Evolutionary conservation across 2,797 vertebrate genomes (phyloP).

Genomic region (Acomys russatus): DNA sequence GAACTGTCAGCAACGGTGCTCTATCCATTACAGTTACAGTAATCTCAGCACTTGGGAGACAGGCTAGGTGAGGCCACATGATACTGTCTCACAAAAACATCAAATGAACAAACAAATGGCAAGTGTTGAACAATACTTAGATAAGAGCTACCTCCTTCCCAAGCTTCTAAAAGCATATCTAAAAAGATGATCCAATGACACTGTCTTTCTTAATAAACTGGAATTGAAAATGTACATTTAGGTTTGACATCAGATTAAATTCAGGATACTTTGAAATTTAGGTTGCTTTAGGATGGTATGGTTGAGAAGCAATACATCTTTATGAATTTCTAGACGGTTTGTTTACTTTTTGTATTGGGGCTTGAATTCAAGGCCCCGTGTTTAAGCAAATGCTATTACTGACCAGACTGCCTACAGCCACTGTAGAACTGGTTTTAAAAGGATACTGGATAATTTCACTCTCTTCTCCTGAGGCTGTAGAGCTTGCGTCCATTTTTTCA

Average conservation of each 20-base stretch:
- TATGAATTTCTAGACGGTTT: conserved; percentile 19
- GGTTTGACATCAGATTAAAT: conserved; percentile 51
- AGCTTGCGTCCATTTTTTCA: conserved; percentile 89
- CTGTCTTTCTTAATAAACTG: conserved; percentile 36
- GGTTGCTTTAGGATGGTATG: neutral
- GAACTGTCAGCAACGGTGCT: neutral
- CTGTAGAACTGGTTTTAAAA: conserved; percentile 85
- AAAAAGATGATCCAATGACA: conserved; percentile 36
- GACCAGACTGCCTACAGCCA: neutral
- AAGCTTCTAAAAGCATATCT: conserved; percentile 47
- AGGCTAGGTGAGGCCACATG: too few species aligned
- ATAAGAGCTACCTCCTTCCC: neutral
- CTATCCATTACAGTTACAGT: neutral
- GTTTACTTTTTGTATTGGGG: neutral
- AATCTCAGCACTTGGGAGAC: neutral
- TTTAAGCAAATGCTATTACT: neutral
- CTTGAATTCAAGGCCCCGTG: neutral
- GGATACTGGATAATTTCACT: conserved; percentile 97
- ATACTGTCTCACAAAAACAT: neutral
- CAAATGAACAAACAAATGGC: neutral
- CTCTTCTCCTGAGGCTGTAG: conserved; percentile 90
- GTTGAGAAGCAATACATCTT: conserved; percentile 31
- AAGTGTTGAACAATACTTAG: neutral
- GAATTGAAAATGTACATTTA: conserved; percentile 7
- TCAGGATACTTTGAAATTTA: conserved; percentile 42